Evolutionary conservation across 2,888 invertebrate species (phyloP), one percentile per base, ranked within the genome.

Genomic region (Caenorhabditis sp.): DNA sequence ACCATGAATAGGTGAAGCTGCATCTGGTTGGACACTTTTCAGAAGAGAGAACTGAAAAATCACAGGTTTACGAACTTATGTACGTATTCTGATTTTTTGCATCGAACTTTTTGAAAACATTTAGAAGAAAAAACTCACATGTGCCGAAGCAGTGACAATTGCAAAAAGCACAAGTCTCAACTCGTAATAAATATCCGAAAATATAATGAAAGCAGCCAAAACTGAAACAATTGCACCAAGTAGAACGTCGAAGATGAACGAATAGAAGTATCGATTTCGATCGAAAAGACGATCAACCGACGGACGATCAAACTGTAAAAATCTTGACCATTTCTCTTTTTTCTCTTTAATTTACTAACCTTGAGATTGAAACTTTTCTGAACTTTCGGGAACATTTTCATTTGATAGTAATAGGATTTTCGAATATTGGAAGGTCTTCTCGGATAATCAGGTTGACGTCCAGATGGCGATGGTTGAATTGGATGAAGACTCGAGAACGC

Each of bases 61-160:
- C n/a, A n/a, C n/a, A n/a, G n/a, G 10, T 27, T 21, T 54, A 12
- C n/a, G 27, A 23, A n/a, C n/a, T n/a, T n/a, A n/a, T n/a, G n/a
- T n/a, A n/a, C n/a, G n/a, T n/a, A n/a, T n/a, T n/a, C n/a, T n/a
- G 14, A 55, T 14, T 31, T 31, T 31, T 31, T 31, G 31, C 31
- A 31, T 31, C 31, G 31, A 6, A 31, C 31, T 31, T 31, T 31
- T 31, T 57, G 24, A 19, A 50, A 50, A 50, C 50, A 4, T 14
- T 50, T 19, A 43, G 43, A 43, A 43, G 43, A 43, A 43, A n/a
- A 43, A 57, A 66, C 79, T 60, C 89, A 97, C 99, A 89, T 99
- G 99, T 86, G 96, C 95, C 19, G 95, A 93, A 0, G 97, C 97
- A 84, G 97, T 95, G n/a, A 97, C 94, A 83, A 96, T 93, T 89